phyloP scores from a whole-genome alignment of 2,888 invertebrate genomes.

The Panzeria rudis region DNA sequence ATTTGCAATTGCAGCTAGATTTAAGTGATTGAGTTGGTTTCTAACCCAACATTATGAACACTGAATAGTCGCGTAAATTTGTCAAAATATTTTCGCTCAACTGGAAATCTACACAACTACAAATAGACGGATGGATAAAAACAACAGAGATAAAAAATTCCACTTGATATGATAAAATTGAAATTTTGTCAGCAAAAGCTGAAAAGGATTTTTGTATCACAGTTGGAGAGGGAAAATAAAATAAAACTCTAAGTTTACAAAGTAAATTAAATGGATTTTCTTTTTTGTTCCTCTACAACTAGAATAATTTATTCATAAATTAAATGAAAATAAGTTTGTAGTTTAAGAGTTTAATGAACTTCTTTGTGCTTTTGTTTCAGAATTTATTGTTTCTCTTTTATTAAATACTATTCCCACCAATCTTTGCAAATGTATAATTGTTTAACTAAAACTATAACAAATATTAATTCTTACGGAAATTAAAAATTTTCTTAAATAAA shows the following conservation, averaged over 20 bases:
- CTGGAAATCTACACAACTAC: constrained; percentile 20
- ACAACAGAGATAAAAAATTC: constrained; percentile 1
- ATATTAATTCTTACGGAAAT: background rate
- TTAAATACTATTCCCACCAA: too few species aligned
- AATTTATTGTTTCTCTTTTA: background rate
- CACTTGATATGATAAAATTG: constrained; percentile 61
- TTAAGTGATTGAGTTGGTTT: constrained; percentile 11
- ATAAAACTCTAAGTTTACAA: background rate
- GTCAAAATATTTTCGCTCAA: constrained; percentile 25
- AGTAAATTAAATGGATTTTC: background rate
- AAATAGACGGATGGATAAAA: background rate
- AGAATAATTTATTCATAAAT: constrained; percentile 6
- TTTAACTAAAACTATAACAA: background rate
- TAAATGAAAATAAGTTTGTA: background rate
- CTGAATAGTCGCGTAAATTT: constrained; percentile 17
- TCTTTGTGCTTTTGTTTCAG: background rate
- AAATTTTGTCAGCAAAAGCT: constrained; percentile 43
- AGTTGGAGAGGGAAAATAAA: constrained; percentile 14
- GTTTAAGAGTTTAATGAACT: background rate
- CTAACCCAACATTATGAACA: constrained; percentile 9
- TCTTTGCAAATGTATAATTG: background rate
- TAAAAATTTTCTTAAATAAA: background rate
- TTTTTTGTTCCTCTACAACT: background rate
- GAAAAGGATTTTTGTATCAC: constrained; percentile 11
- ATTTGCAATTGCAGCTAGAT: constrained; percentile 8